Evolutionary conservation across 2,797 vertebrate genomes (phyloP).

Genomic region (Avahi laniger): DNA sequence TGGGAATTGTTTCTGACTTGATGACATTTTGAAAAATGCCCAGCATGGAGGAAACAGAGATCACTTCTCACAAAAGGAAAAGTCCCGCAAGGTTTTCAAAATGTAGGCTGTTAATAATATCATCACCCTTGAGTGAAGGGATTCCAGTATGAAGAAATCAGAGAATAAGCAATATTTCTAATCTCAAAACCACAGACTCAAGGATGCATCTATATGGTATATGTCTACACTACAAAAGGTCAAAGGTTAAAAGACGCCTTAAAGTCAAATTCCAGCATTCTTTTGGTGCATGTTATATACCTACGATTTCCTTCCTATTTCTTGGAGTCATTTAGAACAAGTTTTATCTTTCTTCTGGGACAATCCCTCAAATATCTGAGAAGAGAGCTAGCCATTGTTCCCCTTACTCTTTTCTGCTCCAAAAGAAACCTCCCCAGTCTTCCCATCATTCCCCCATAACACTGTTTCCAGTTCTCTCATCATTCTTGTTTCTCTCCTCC

Average conservation of each 20-base stretch:
- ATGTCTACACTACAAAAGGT: not conserved
- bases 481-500: not conserved
- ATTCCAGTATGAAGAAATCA: constrained; percentile 80
- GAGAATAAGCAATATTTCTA: constrained; percentile 79
- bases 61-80: constrained; percentile 85
- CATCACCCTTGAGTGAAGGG: constrained; percentile 84
- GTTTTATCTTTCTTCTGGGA: not conserved
- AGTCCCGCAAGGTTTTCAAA: constrained; percentile 90
- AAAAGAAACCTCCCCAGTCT: not conserved
- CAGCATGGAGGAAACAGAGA: constrained; percentile 83
- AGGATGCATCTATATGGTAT: not conserved
- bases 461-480: not conserved
- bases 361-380: not conserved
- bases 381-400: not conserved
- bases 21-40: constrained; percentile 84
- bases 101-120: constrained; percentile 86
- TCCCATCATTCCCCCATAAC: not conserved
- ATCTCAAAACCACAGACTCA: not conserved
- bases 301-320: not conserved
- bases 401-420: not conserved
- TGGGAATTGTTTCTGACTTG: constrained; percentile 88
- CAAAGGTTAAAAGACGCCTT: not conserved
- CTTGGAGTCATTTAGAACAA: not conserved
- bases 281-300: not conserved
- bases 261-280: not conserved